phyloP scores from a whole-genome alignment of 2,888 invertebrate species.

The Plagiodera versicolora region DNA sequence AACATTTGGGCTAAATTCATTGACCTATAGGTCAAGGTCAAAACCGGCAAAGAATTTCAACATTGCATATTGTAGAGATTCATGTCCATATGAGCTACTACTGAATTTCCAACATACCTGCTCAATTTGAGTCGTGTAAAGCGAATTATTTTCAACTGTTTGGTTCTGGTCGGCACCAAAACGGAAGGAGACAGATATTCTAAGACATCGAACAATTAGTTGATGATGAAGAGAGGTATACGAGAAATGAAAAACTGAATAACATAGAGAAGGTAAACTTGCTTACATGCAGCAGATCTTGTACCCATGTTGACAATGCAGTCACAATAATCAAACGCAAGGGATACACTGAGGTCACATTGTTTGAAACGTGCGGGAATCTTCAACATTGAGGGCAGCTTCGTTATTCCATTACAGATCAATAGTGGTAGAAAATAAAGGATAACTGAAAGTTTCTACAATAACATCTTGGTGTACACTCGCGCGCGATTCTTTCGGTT shows the following conservation, averaged over 20 bases:
- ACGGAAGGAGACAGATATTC: slow-evolving; percentile 1
- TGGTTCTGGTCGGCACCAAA: slow-evolving; percentile 29
- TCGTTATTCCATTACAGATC: slow-evolving; percentile 55
- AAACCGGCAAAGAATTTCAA: no score
- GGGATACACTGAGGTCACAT: slow-evolving; percentile 58
- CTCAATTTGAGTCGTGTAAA: not conserved
- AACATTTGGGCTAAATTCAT: no score
- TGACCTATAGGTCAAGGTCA: no score
- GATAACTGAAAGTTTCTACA: slow-evolving; percentile 52
- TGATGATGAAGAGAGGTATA: slow-evolving; percentile 13
- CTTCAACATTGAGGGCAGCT: slow-evolving; percentile 57
- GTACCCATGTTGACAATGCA: slow-evolving; percentile 81
- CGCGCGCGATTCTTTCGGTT: slow-evolving; percentile 40
- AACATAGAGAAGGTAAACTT: slow-evolving; percentile 44
- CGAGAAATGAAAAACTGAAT: slow-evolving; percentile 31
- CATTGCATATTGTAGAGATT: no score
- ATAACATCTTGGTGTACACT: slow-evolving; percentile 47
- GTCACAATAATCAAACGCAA: slow-evolving; percentile 59
- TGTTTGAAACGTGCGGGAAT: slow-evolving; percentile 58
- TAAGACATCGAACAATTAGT: slow-evolving; percentile 14
- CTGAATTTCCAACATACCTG: not conserved
- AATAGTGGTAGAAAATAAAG: slow-evolving; percentile 54
- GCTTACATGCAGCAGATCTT: slow-evolving; percentile 91
- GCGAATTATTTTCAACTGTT: not conserved
- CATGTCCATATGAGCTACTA: no score